Evolutionary conservation across 2,113 vertebrate genomes (phyloP), one percentile per base, ranked within the genome.

Genomic region (Brachirus orientalis): DNA sequence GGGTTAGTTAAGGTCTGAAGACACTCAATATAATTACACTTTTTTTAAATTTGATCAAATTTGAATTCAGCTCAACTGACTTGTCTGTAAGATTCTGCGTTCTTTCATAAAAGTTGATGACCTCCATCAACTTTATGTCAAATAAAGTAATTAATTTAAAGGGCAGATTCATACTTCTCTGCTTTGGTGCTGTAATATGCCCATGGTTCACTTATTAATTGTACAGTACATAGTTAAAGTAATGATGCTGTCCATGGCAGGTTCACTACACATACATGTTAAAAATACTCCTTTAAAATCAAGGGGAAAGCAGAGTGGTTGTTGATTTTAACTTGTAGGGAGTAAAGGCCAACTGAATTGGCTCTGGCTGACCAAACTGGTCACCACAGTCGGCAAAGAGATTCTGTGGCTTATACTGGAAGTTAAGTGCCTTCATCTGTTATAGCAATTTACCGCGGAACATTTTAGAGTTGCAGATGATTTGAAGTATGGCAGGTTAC

Each of bases 371-470:
- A 38, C 28, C 63, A 16, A 33, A 56, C 54, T 45, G 33, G 44
- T 58, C n/a, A 16, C 12, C 28, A 43, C 20, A 35, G 18, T 33
- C 14, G 59, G 40, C 40, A 52, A 10, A 19, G 22, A 12, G 48
- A 52, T 68, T 28, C 28, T 0, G 28, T 28, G 28, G 28, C 28
- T 28, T 28, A 28, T 28, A 28, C 28, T 1, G 28, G 28, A 28
- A 28, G 28, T 75, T 89, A 80, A 88, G 83, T 88, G 54, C 41
- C 57, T 68, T 56, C 52, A 59, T 83, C 47, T 46, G 45, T 77
- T 72, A 62, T 48, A 47, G 70, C 69, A 48, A 51, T 82, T 73
- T 53, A 63, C 71, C 43, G 65, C 46, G 37, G 9, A 41, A 44
- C 35, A 19, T 73, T 67, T 56, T 0, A 5, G 8, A 50, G 12